Evolutionary conservation across 2,888 invertebrate genomes (phyloP), one percentile per base, ranked within the genome.

Genomic region (Eupithecia pulchellata): DNA sequence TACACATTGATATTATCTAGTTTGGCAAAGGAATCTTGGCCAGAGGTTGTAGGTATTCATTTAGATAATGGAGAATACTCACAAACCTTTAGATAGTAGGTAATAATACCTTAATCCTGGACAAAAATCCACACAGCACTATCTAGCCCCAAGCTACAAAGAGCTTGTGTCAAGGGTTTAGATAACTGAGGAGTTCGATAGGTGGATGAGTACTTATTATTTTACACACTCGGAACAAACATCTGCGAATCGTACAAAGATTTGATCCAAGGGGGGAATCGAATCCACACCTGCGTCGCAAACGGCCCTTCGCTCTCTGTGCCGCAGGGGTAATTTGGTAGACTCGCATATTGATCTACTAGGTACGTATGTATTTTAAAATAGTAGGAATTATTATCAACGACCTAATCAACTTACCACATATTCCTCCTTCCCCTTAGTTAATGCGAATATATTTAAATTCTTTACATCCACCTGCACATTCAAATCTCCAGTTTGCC

Each of bases 401-500:
- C 14, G 17, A 20, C 4, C 25, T 8, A 11, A 20, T 0, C 29
- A 25, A 67, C 90, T 89, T 78, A 91, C 96, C 95, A 95, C 95
- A 82, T 96, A 95, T 81, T 95, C 95, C 74, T 95, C 96, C 79
- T 95, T 89, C 52, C 95, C 95, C 79, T 95, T 95, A 75, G 96
- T 83, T 42, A 97, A 85, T 9, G 96, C 97, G 80, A 97, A 95
- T 80, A 97, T 95, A 82, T 97, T 95, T 75, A 97, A 94, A 89
- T 97, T 96, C 90, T 97, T 97, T 76, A 97, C 91, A 87, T 96
- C 96, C 75, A 98, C 94, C 84, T 97, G 97, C 77, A 98, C 96
- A 88, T 98, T 98, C 78, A 96, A 95, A 79, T 97, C 96, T 27
- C 97, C 97, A 4, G 95, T 96, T 91, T 98, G 97, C 60, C 96